phyloP scores from a whole-genome alignment of 1,140 invertebrate species.

The Acromyrmex charruanus region DNA sequence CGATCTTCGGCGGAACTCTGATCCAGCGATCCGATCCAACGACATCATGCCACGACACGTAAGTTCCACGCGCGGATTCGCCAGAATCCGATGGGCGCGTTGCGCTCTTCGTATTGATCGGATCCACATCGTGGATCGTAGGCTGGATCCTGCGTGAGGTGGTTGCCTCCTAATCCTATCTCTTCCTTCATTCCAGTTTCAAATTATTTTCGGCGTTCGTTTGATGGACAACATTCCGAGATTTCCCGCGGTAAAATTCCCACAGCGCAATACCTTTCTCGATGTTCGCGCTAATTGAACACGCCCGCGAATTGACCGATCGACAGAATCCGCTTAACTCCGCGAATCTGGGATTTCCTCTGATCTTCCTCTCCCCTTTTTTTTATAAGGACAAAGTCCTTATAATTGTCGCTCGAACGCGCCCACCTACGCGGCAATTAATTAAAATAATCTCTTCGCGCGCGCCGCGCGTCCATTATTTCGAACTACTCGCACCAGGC shows the following conservation, averaged over 20 bases:
- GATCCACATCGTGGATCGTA: conserved; percentile 35
- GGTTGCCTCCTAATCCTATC: background rate
- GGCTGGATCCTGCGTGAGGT: background rate
- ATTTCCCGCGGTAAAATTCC: conserved; percentile 42
- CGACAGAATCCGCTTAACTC: conserved; percentile 58
- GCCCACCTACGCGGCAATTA: conserved; percentile 10
- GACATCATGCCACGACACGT: conserved; percentile 61
- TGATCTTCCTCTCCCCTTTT: background rate
- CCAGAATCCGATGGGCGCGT: conserved; percentile 22
- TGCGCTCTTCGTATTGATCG: conserved; percentile 50
- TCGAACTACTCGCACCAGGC: background rate
- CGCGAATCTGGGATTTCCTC: conserved; percentile 34
- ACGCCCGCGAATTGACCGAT: conserved; percentile 47
- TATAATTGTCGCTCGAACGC: conserved; percentile 10
- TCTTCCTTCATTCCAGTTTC: background rate
- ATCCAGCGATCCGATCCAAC: conserved; percentile 62
- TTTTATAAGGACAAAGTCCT: conserved; percentile 4
- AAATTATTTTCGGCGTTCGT: conserved; percentile 44
- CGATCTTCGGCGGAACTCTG: conserved; percentile 39
- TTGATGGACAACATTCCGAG: conserved; percentile 34
- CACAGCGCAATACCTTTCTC: background rate
- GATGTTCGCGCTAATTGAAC: conserved; percentile 52
- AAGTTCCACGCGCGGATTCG: conserved; percentile 49
- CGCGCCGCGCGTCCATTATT: conserved; percentile 37
- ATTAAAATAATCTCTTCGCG: conserved; percentile 42